A percentile compares a stretch with the other conserved stretches of the same genome.
phyloP scores from a whole-genome alignment of 1,140 invertebrate genomes.

The Plectus sambesii region DNA sequence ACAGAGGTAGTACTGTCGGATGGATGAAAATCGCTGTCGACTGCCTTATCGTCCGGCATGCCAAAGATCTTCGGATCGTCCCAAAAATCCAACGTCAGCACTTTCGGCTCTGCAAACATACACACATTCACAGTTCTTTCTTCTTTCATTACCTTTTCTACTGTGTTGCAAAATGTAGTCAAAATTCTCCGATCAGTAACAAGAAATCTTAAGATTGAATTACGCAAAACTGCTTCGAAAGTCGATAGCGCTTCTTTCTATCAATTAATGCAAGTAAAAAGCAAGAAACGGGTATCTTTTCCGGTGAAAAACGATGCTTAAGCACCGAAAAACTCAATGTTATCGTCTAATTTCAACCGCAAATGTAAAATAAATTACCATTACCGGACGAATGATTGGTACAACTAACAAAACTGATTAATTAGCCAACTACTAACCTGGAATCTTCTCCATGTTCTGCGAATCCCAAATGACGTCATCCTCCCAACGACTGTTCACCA shows the following conservation, averaged over 20 bases:
- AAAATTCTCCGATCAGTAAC: no score
- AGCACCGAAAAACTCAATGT: no score
- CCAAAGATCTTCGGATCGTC: conserved; percentile 56
- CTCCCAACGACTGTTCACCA: conserved; percentile 65
- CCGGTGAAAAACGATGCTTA: conserved; percentile 1
- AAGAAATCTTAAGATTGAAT: conserved; percentile 5
- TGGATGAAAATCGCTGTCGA: conserved; percentile 6
- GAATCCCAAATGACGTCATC: conserved; percentile 97
- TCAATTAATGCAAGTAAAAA: background rate
- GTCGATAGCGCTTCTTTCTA: no score
- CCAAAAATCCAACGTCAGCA: conserved; percentile 88
- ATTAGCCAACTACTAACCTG: no score
- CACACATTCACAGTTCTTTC: conserved; percentile 7
- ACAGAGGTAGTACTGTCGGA: background rate
- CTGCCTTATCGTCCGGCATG: conserved; percentile 37
- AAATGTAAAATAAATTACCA: no score
- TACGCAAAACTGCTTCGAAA: no score
- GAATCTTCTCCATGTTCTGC: conserved; percentile 60
- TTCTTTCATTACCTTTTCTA: no score
- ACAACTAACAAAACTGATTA: no score
- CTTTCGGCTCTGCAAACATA: conserved; percentile 75
- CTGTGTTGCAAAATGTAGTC: no score
- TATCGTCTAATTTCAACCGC: no score
- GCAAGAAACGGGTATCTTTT: background rate
- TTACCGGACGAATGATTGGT: no score